phyloP scores from a whole-genome alignment of 2,797 vertebrate species.

The Clarias pachynema region DNA sequence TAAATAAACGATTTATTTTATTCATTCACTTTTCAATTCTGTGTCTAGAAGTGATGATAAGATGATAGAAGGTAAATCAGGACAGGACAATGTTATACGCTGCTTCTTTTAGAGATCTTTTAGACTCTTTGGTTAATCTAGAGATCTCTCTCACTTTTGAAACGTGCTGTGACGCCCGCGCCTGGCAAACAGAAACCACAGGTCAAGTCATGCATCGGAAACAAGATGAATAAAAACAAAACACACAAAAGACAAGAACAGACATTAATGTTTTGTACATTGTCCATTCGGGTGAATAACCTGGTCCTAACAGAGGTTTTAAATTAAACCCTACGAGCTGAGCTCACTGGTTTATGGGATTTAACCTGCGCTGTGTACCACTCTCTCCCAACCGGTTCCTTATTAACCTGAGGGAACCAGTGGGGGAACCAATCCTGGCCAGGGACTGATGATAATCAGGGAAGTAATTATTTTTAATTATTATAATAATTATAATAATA shows the following conservation, averaged over 20 bases:
- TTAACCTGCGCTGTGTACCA: background rate
- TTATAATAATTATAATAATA: too few species aligned
- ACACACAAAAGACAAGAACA: background rate
- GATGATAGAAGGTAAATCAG: background rate
- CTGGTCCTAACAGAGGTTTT: background rate
- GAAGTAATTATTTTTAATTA: background rate
- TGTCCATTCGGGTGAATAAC: background rate
- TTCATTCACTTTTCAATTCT: background rate
- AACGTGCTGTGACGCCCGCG: conserved; percentile 56
- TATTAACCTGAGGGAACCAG: background rate
- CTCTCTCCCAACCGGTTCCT: background rate
- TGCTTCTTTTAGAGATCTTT: conserved; percentile 11
- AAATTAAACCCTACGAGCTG: too few species aligned
- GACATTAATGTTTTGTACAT: background rate
- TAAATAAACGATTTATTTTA: background rate
- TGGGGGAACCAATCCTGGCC: too few species aligned
- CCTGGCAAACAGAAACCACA: conserved; percentile 68
- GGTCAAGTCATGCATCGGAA: conserved; percentile 56
- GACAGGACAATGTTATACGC: conserved; percentile 6
- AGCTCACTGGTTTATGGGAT: background rate
- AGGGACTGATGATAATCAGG: background rate
- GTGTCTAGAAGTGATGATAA: too few species aligned
- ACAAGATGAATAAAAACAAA: background rate
- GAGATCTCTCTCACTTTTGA: conserved; percentile 69
- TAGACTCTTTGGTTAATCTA: conserved; percentile 38